Evolutionary conservation across 2,888 invertebrate genomes (phyloP), one percentile per base, ranked within the genome.

Genomic region (Chrysolina americana): DNA sequence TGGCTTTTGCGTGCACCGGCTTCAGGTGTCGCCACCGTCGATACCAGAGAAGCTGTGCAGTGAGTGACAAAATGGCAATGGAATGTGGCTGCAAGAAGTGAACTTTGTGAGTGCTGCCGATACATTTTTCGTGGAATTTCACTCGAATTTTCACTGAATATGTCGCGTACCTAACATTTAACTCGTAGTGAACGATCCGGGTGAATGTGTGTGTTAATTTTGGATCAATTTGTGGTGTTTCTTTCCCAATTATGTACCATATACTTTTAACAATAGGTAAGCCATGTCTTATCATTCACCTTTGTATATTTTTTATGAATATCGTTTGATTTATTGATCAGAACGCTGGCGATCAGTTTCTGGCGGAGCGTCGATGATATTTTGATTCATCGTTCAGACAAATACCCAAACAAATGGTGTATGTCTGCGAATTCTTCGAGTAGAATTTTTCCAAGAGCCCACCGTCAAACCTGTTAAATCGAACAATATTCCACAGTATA

Each of bases 1-100:
- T 65, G 68, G 65, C 65, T 62, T 41, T 62, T 75, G 74, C 74
- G 71, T 74, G 71, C 76, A 75, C 70, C 69, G 77, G 73, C 72
- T 76, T 76, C 78, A 82, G 83, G 76, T 82, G 82, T 75, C 81
- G 76, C 77, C 64, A 73, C 73, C 50, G 62, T 78, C 78, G 81
- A 65, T 72, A 68, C 70, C 71, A 78, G 80, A 78, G 83, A 82
- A 83, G 85, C 84, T 83, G 83, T 81, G 81, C 81, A 87, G 87
- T 66, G 87, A 88, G 59, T 88, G 87, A 88, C 88, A 88, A 88
- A 87, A 88, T 88, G 88, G 88, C 88, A 88, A 87, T 86, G 87
- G 87, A 87, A 87, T 88, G 88, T 87, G 85, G 87, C 83, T 83
- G 84, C 79, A 84, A 84, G 83, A 84, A 83, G 81, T 84, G 82